Base-by-base conservation (phyloP, 2,888 invertebrate species). In the Crocallis elinguaria region DNA sequence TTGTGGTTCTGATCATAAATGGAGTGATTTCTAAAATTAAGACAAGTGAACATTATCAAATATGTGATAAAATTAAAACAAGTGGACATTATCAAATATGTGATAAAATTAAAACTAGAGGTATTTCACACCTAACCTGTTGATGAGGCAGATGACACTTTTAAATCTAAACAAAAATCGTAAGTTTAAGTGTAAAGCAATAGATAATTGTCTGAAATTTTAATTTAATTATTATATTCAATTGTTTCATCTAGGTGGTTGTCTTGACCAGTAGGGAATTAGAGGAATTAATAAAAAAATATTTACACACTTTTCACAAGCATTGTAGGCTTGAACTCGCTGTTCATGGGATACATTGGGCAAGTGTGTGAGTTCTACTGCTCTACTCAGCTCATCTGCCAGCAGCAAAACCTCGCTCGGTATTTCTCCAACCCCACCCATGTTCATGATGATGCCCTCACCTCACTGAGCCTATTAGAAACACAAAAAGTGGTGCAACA, bases 281-380 rank as follows among this genome's bases (percentile, higher is more conserved):
- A 14, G 16, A 14, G 1, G 2, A 14, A 8, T 5, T 1, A 32
- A 16, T 17, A 3, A 44, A 32, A 45, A 1, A 36, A 12, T 38
- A 32, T 25, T 51, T 73, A 90, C n/a, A n/a, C n/a, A n/a, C 79
- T 93, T 93, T 82, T 97, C 96, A 75, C 96, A 96, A 19, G 96
- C 96, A 84, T 95, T 95, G 75, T 97, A 97, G 0, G 97, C 96
- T 77, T 96, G 96, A 60, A 94, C 93, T 42, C 97, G 93, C 57
- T 95, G 94, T 56, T 94, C 93, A 62, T 96, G 96, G 9, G 94
- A 92, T 25, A 95, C 95, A 54, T 93, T 90, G n/a, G 96, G 94
- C 73, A 95, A 95, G 93, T 97, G 95, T 53, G 96, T 96, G 11
- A 96, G 91, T 73, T 97, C 96, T 27, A 97, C 95, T 37, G 96